These are phyloP conservation scores for Desoria tigrina DNA, from an alignment of 2,888 invertebrate genomes.

Conservation along the genomic window DNA sequence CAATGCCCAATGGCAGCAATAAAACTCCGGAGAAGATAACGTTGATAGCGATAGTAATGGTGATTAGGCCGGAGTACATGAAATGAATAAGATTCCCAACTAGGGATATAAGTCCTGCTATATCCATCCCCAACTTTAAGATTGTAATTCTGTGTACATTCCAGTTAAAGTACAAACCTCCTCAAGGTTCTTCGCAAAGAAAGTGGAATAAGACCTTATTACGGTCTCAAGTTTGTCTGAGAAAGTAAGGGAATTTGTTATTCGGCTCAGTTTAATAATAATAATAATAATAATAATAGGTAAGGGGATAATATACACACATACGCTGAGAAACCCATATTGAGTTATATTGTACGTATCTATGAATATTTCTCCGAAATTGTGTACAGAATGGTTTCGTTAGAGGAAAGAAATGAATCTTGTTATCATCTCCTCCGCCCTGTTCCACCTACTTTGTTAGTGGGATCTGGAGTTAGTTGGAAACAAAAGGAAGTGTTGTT, in stretches of 20 bases:
- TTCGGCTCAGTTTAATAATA: no score
- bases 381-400: neutral
- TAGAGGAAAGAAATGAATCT: conserved; percentile 1
- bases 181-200: no score
- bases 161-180: no score
- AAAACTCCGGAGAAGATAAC: conserved; percentile 15
- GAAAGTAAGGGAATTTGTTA: no score
- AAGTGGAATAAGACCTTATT: no score
- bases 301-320: no score
- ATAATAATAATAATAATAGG: no score
- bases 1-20: conserved; percentile 18
- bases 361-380: conserved; percentile 4
- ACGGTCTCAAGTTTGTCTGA: no score
- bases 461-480: neutral
- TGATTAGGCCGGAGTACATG: conserved; percentile 24
- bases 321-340: conserved; percentile 1
- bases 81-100: neutral
- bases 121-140: no score
- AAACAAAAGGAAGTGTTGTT: neutral
- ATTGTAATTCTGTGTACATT: no score
- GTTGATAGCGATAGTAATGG: conserved; percentile 18
- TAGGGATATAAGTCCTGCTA: no score
- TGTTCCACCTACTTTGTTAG: no score
- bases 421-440: neutral
- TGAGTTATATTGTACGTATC: neutral